Evolutionary conservation across 2,113 vertebrate genomes (phyloP), one percentile per base, ranked within the genome.

Genomic region (Gadus macrocephalus): DNA sequence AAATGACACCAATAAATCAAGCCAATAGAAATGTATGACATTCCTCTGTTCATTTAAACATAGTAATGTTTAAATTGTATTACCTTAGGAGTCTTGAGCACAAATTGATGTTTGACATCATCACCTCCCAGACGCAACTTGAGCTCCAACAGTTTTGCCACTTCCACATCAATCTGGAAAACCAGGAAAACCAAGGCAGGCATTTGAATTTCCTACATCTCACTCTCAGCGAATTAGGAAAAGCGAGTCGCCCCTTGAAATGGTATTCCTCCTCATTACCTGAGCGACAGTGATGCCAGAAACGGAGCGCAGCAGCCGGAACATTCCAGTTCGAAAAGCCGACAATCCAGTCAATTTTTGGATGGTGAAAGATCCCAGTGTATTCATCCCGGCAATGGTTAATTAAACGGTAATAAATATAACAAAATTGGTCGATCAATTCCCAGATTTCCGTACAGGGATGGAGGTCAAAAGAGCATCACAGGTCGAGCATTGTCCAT

Each of bases 61-160:
- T 9, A 49, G 42, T 9, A 9, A 49, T 9, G 42, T 49, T 49
- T 12, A 8, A 9, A 49, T 38, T 3, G 3, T 62, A 71, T 82
- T 92, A 98, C 97, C 96, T 99, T 99, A 0, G 97, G 92, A 12
- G 96, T 99, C 85, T 98, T 98, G 77, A 99, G 96, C 56, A 98
- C 94, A 84, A 98, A 98, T 55, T 93, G 93, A 28, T 93, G 92
- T 77, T 95, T 98, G 49, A 92, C 94, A 73, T 98, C 95, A 70
- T 97, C 94, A 64, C 86, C 88, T 31, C 93, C 94, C 49, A 98
- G 76, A 72, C 88, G 89, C 0, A 94, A 93, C 89, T 98, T 98
- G 80, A 99, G 87, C 81, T 95, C 81, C 66, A 98, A 84, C 64
- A 99, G 90, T 80, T 96, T 97, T 1, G 93, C 85, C n/a, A 99